Evolutionary conservation across 2,888 invertebrate genomes (phyloP).

Genomic region (Cephus spinipes): DNA sequence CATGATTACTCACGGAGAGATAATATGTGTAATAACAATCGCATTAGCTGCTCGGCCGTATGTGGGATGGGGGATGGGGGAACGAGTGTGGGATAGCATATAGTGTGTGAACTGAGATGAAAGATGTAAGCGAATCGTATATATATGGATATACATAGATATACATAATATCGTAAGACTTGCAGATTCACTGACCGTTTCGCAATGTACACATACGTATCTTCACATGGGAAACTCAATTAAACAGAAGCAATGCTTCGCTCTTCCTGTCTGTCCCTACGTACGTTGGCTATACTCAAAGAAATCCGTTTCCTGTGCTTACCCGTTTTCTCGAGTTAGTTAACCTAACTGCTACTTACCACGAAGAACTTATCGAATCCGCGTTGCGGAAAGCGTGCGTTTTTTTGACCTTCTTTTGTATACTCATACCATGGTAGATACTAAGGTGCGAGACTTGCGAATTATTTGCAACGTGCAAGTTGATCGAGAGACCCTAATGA

Average conservation of each 20-base stretch:
- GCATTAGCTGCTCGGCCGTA: conserved; percentile 55
- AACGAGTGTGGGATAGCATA: too few species aligned
- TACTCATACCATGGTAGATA: too few species aligned
- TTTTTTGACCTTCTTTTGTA: too few species aligned
- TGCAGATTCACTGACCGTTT: too few species aligned
- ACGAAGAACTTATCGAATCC: not conserved
- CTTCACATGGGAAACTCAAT: conserved; percentile 19
- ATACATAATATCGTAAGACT: not conserved
- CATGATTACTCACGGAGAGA: conserved; percentile 60
- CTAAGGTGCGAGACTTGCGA: too few species aligned
- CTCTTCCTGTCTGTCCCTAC: not conserved
- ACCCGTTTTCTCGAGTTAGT: not conserved
- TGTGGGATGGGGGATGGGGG: conserved; percentile 20
- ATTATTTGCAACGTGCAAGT: too few species aligned
- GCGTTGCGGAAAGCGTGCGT: too few species aligned
- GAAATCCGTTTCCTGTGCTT: not conserved
- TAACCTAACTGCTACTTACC: not conserved
- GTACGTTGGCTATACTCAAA: not conserved
- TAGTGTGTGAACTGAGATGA: too few species aligned
- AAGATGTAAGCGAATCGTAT: too few species aligned
- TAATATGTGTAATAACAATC: conserved; percentile 63
- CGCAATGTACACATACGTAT: conserved; percentile 10
- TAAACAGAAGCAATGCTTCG: conserved; percentile 17
- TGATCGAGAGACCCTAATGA: too few species aligned
- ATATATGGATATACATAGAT: not conserved